Percentiles rank a stretch among this genome's conserved stretches.
These are phyloP conservation scores for Pteropus alecto DNA, from an alignment of 2,113 vertebrate genomes.

Conservation along the genomic window DNA sequence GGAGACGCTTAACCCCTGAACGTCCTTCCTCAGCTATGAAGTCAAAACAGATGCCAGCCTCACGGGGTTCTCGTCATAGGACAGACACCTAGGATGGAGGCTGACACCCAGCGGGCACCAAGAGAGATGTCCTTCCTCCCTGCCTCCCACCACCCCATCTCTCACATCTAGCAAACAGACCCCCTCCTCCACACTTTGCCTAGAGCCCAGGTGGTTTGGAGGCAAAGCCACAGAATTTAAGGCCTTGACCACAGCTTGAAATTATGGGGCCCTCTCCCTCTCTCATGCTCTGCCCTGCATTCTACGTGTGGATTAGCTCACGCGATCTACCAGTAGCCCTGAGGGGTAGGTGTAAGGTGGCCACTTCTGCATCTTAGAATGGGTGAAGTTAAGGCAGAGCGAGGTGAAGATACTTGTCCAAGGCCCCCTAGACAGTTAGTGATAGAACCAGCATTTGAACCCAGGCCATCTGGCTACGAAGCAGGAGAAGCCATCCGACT, in stretches of 20 bases:
- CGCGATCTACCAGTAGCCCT: not conserved
- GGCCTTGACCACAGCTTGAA: not conserved
- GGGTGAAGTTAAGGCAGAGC: not conserved
- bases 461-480: not conserved
- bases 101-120: not conserved
- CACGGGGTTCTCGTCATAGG: not conserved
- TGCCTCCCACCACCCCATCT: not conserved
- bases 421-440: accelerated
- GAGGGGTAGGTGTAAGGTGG: accelerated
- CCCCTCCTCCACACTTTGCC: not conserved
- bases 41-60: not conserved
- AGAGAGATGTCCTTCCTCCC: not conserved
- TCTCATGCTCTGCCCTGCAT: not conserved
- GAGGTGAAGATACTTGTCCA: not conserved
- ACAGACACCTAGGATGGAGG: not conserved
- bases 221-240: not conserved
- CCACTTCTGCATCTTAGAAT: not conserved
- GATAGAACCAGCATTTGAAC: not conserved
- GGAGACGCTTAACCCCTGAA: not conserved
- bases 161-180: not conserved
- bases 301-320: not conserved
- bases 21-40: not conserved
- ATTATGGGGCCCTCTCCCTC: not conserved
- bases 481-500: accelerated
- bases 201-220: not conserved